Evolutionary conservation across 2,113 vertebrate genomes (phyloP).

Genomic region (Misgurnus mizolepis): DNA sequence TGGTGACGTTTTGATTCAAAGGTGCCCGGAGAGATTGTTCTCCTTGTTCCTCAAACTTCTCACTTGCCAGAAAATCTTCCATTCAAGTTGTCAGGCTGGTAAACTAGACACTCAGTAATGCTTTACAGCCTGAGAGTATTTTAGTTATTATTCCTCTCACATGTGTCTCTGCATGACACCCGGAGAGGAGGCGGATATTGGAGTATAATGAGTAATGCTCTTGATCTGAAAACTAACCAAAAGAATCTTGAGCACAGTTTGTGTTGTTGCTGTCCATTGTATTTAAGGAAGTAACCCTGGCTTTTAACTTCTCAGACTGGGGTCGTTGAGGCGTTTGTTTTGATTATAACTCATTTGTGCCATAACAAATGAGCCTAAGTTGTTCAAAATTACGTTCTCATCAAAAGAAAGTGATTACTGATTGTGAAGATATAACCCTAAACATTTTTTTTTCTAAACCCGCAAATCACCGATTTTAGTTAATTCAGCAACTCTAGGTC

Average conservation of each 20-base stretch:
- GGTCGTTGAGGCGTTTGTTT: background rate
- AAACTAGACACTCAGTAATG: slow-evolving; percentile 27
- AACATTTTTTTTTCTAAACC: background rate
- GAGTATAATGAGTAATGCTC: background rate
- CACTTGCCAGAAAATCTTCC: slow-evolving; percentile 53
- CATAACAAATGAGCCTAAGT: background rate
- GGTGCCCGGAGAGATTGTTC: slow-evolving; percentile 17
- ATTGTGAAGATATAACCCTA: background rate
- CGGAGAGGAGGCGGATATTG: background rate
- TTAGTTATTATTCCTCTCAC: slow-evolving; percentile 44
- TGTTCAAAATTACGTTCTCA: background rate
- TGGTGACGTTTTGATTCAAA: background rate
- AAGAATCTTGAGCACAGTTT: background rate
- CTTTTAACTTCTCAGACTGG: background rate
- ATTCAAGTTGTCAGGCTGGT: slow-evolving; percentile 49
- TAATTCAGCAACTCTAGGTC: background rate
- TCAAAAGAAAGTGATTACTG: background rate
- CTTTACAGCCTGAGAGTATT: background rate
- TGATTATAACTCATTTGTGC: too few species aligned
- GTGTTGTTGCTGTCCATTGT: slow-evolving; percentile 22
- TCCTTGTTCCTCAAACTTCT: slow-evolving; percentile 42
- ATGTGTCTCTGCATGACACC: background rate
- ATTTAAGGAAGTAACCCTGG: slow-evolving; percentile 20
- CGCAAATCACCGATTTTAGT: background rate
- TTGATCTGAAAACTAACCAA: slow-evolving; percentile 23